A percentile compares a stretch with the other conserved stretches of the same genome.
Evolutionary conservation across 2,797 vertebrate species (phyloP).

Genomic region (Neomorphus geoffroyi): DNA sequence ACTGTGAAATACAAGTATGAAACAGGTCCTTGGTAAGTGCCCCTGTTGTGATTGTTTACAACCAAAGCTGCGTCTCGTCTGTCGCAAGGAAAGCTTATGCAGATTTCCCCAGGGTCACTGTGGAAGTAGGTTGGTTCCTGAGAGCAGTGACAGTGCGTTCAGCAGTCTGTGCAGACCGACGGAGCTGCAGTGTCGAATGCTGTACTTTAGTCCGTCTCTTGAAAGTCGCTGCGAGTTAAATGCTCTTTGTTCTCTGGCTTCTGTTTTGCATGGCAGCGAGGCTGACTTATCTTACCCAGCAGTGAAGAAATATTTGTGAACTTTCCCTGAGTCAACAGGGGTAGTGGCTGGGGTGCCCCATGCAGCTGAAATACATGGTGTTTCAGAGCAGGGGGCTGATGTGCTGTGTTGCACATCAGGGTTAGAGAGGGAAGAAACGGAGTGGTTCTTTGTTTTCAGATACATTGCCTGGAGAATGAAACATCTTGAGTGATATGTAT

Average conservation of each 20-base stretch:
- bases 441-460: background rate
- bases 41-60: background rate
- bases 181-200: background rate
- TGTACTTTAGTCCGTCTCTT: background rate
- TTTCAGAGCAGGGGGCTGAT: background rate
- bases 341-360: background rate
- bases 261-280: background rate
- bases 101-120: background rate
- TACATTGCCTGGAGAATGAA: background rate
- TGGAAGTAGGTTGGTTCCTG: background rate
- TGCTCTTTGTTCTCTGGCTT: conserved; percentile 34
- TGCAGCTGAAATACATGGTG: background rate
- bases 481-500: background rate
- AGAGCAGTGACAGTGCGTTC: background rate
- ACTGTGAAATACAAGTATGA: conserved; percentile 94
- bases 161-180: background rate
- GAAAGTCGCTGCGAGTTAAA: conserved; percentile 1
- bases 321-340: conserved; percentile 39
- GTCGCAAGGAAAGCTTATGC: background rate
- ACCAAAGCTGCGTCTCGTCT: background rate
- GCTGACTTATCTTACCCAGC: conserved; percentile 6
- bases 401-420: background rate
- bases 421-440: background rate
- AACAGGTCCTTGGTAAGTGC: conserved; percentile 92
- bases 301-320: conserved; percentile 63